Conservation (phyloP, 2,888 invertebrate genomes). For the Harpalus rufipes region DNA sequence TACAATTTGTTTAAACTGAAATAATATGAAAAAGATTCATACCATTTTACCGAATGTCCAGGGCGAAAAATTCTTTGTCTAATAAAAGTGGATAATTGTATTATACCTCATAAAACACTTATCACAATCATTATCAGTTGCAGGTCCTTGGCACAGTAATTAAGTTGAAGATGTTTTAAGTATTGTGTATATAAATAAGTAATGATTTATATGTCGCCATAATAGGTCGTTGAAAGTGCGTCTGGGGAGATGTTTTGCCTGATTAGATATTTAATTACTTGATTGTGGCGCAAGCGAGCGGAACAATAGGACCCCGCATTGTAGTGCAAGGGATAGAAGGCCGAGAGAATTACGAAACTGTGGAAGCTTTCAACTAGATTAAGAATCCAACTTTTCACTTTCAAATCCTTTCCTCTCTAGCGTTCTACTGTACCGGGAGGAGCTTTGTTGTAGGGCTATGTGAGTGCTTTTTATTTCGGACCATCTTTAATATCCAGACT, state of each 20-base stretch:
- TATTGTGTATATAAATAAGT: not conserved
- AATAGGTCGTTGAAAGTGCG: conserved; percentile 16
- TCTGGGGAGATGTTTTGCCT: conserved; percentile 32
- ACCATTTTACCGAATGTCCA: no score
- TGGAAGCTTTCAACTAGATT: conserved; percentile 70
- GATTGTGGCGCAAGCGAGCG: conserved; percentile 46
- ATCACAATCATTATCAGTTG: not conserved
- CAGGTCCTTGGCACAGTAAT: not conserved
- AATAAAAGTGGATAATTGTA: not conserved
- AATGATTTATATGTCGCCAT: not conserved
- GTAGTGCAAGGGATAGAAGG: conserved; percentile 33
- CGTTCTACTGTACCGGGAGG: not conserved
- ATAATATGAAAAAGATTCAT: no score
- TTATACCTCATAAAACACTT: not conserved
- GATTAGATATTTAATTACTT: conserved; percentile 53
- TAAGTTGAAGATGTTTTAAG: not conserved
- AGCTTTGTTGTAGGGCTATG: conserved; percentile 55
- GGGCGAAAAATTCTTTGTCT: not conserved
- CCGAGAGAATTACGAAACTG: conserved; percentile 52
- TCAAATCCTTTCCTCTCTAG: conserved; percentile 58
- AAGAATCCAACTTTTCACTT: conserved; percentile 69
- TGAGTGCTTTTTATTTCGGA: conserved; percentile 42
- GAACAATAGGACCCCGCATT: conserved; percentile 44
- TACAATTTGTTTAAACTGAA: no score
- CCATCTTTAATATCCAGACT: conserved; percentile 61